Percentiles rank a stretch among this genome's conserved stretches.
phyloP scores from a whole-genome alignment of 2,888 invertebrate genomes.

The Melieria picta region DNA sequence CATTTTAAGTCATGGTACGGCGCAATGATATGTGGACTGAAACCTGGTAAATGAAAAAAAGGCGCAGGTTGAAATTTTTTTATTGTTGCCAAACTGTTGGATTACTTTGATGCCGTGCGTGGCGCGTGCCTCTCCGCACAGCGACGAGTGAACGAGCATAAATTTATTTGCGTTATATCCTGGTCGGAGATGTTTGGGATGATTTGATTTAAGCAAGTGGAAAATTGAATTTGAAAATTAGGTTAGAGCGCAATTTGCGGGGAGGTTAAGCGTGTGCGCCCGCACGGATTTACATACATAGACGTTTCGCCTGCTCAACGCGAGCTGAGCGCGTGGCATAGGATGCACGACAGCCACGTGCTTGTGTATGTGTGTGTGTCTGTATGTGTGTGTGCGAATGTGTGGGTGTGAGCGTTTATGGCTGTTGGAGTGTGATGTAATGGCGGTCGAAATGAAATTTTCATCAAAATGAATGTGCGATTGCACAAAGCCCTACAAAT shows the following conservation, averaged over 20 bases:
- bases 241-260: slow-evolving; percentile 35
- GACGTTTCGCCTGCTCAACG: too few species aligned
- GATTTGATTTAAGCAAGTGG: slow-evolving; percentile 41
- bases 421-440: not conserved
- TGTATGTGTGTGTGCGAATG: not conserved
- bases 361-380: not conserved
- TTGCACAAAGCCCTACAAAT: not conserved
- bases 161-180: slow-evolving; percentile 29
- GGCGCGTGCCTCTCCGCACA: not conserved
- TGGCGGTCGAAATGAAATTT: not conserved
- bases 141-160: slow-evolving; percentile 14
- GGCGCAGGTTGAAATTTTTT: slow-evolving; percentile 5
- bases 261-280: not conserved
- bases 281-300: slow-evolving; percentile 5
- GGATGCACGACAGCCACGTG: too few species aligned
- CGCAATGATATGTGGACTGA: slow-evolving; percentile 10
- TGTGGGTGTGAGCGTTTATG: slow-evolving; percentile 4
- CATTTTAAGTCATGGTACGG: slow-evolving; percentile 22
- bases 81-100: slow-evolving; percentile 2
- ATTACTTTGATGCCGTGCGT: not conserved
- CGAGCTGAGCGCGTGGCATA: too few species aligned
- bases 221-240: slow-evolving; percentile 44
- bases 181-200: slow-evolving; percentile 25
- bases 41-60: not conserved
- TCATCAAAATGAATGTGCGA: too few species aligned